These are phyloP conservation scores for Halichoerus grypus DNA, from an alignment of 2,113 vertebrate genomes.

Conservation along the genomic window DNA sequence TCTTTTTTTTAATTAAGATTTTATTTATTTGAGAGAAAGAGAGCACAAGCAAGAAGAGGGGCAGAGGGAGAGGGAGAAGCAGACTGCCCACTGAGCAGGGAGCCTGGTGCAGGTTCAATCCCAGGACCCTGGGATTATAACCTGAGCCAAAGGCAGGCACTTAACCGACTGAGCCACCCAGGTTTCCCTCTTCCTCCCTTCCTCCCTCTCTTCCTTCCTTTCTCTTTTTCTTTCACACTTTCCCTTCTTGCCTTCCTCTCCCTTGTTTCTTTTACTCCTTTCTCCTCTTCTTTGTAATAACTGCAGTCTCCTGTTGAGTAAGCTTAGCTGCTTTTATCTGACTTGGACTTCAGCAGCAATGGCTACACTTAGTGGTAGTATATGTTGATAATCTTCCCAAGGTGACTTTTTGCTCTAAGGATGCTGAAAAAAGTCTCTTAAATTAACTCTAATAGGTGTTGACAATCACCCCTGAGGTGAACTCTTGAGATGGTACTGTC, in stretches of 20 bases:
- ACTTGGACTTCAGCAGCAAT: constrained; percentile 67
- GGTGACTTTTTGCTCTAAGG: constrained; percentile 69
- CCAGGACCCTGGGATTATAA: not conserved
- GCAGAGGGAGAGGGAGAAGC: not conserved
- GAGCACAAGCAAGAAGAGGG: not conserved
- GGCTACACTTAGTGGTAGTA: constrained; percentile 40
- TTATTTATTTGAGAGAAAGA: not conserved
- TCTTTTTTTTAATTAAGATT: not conserved
- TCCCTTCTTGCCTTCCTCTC: not conserved
- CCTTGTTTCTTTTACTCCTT: not conserved
- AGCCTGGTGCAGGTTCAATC: not conserved
- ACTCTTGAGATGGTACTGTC: constrained; percentile 58
- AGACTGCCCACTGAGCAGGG: not conserved
- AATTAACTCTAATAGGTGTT: constrained; percentile 63
- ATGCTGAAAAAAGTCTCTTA: constrained; percentile 47
- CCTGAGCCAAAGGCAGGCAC: not conserved
- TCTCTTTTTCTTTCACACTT: not conserved
- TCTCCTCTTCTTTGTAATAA: not conserved
- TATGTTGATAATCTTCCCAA: constrained; percentile 75
- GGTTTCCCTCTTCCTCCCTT: not conserved
- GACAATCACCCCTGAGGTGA: constrained; percentile 68
- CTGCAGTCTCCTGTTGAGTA: not conserved
- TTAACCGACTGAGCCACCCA: not conserved
- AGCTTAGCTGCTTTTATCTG: constrained; percentile 63
- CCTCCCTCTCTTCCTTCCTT: too few species aligned